phyloP scores from a whole-genome alignment of 2,888 invertebrate genomes.

The Malthinus flaveolus region DNA sequence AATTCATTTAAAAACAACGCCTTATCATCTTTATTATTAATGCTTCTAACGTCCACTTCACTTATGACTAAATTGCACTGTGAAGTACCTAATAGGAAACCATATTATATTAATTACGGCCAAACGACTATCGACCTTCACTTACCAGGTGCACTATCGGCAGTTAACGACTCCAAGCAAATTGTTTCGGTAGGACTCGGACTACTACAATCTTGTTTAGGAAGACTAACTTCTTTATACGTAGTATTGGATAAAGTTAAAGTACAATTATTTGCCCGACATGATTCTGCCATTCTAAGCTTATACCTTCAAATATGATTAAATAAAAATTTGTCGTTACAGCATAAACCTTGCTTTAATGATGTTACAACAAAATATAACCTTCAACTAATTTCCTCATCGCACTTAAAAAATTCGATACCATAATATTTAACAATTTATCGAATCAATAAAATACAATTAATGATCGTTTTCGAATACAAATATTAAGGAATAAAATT shows the following conservation, averaged over 20 bases:
- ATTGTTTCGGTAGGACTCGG: conserved; percentile 54
- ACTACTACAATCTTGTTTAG: conserved; percentile 52
- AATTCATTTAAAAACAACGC: conserved; percentile 48
- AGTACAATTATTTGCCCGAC: conserved; percentile 46
- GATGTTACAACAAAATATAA: not conserved
- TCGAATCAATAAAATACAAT: too few species aligned
- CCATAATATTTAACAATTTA: too few species aligned
- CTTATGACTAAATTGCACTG: conserved; percentile 38
- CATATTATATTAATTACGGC: not conserved
- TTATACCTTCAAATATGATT: conserved; percentile 29
- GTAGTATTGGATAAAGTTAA: conserved; percentile 39
- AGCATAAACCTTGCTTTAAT: not conserved
- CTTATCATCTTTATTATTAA: conserved; percentile 40
- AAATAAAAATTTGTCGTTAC: not conserved
- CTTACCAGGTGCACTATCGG: conserved; percentile 41
- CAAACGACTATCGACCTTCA: not conserved
- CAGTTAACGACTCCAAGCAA: conserved; percentile 47
- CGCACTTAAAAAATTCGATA: too few species aligned
- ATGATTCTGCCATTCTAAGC: conserved; percentile 56
- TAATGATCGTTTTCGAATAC: too few species aligned
- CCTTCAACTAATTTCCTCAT: not conserved
- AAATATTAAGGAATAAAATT: too few species aligned
- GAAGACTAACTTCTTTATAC: conserved; percentile 45
- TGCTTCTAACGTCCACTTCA: conserved; percentile 26
- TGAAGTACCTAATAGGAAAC: conserved; percentile 43